Conservation (phyloP, 1,140 invertebrate genomes). For the Cylas formicarius region DNA sequence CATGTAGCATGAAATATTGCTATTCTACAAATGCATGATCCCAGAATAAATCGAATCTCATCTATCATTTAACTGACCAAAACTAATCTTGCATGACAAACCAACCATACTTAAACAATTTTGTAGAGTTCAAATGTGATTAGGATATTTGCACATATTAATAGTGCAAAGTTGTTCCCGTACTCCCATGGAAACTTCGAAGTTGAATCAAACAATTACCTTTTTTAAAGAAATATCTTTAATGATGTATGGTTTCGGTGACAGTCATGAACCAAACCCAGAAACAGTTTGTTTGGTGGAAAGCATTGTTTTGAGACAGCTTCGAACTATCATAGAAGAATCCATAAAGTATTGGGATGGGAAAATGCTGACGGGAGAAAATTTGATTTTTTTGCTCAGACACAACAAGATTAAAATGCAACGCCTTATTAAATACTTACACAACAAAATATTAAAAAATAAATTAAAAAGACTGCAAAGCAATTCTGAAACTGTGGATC, state of each 20-base stretch:
- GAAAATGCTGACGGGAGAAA: conserved; percentile 46
- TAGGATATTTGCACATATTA: too few relatives aligned
- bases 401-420: conserved; percentile 49
- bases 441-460: neutral
- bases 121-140: too few relatives aligned
- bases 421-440: conserved; percentile 31
- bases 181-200: too few relatives aligned
- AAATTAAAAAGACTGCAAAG: conserved; percentile 1
- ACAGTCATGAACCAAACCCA: conserved; percentile 55
- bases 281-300: conserved; percentile 62
- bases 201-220: conserved; percentile 26
- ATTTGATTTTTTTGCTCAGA: conserved; percentile 60
- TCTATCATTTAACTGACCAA: too few relatives aligned
- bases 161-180: too few relatives aligned
- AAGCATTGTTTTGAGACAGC: conserved; percentile 57
- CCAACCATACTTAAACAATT: too few relatives aligned
- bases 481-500: conserved; percentile 10
- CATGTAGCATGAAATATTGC: too few relatives aligned
- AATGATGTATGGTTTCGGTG: conserved; percentile 70
- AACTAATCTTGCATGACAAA: too few relatives aligned
- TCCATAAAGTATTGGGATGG: conserved; percentile 47
- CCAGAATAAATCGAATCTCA: too few relatives aligned
- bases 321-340: conserved; percentile 51
- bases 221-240: conserved; percentile 56
- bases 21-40: too few relatives aligned